Base-by-base conservation (phyloP, 2,113 vertebrate species). In the Trichomycterus rosablanca region DNA sequence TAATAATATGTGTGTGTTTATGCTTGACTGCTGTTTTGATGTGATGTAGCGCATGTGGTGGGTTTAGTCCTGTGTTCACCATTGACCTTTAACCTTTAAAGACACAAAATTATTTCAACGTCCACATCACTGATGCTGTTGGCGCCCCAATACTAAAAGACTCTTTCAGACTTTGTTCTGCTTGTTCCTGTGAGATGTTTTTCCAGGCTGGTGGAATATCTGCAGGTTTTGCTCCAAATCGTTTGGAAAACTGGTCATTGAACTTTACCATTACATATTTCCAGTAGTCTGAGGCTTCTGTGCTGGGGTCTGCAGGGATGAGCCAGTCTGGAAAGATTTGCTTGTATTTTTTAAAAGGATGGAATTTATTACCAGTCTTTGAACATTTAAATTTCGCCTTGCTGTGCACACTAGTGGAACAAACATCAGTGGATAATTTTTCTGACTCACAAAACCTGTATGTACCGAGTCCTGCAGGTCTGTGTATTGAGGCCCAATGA, bases 281-380 rank as follows among this genome's bases (percentile, higher is more conserved):
- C 83, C 82, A 86, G 78, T 80, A 87, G 66, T 79, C 74, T 63
- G 78, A 81, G 18, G 81, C 80, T 15, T 80, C 0, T 2, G 79
- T 75, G 28, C 76, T 84, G 32, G 0, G 0, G 42, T 86, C 83
- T 4, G 80, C 68, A 10, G 44, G 39, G 23, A 88, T 87, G n/a
- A 19, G 8, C 87, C 87, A 88, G 57, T 84, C 56, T 1, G 74
- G 73, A n/a, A 35, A 78, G 34, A 82, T 58, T 0, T 68, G 34
- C 1, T 3, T 49, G 28, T 86, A 87, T 1, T 1, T 0, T 4
- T 81, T 85, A 14, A 46, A 84, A 11, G 64, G 76, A 20, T 79
- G 69, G 0, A 0, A 3, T 2, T 30, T 0, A 3, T 2, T 0
- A 0, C 68, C 3, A 23, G 76, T 80, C 0, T 8, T 49, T 9